Conservation (phyloP, 2,888 invertebrate genomes). For the Branchipolynoe longqiensis region DNA sequence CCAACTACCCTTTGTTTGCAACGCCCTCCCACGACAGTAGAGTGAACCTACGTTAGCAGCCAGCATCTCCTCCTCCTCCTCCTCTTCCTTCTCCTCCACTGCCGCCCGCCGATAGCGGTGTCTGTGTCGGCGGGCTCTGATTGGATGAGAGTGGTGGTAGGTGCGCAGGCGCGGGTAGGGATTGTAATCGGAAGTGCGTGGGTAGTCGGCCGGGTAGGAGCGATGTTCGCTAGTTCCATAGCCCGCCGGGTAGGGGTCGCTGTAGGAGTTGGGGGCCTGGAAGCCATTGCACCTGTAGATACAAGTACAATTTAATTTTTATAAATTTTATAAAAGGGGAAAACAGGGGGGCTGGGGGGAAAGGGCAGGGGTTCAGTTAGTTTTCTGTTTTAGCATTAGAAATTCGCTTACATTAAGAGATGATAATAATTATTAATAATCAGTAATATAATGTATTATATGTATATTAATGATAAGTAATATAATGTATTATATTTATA, state of each 20-base stretch:
- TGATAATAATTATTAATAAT: background rate
- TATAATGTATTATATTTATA: background rate
- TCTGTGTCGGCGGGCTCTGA: background rate
- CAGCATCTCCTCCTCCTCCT: background rate
- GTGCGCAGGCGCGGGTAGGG: slow-evolving; percentile 9
- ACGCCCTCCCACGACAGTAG: too few species aligned
- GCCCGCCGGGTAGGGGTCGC: slow-evolving; percentile 18
- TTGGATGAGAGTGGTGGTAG: slow-evolving; percentile 1
- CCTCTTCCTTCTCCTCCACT: background rate
- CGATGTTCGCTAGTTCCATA: background rate
- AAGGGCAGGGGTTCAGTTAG: background rate
- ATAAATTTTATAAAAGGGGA: background rate
- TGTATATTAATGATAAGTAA: too few species aligned
- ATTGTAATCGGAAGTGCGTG: background rate
- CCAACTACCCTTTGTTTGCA: too few species aligned
- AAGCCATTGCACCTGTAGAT: slow-evolving; percentile 20
- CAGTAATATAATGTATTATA: too few species aligned
- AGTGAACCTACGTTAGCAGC: slow-evolving; percentile 5
- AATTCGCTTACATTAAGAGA: background rate
- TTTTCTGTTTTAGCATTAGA: background rate
- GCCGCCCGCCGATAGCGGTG: slow-evolving; percentile 15
- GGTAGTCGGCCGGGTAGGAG: slow-evolving; percentile 38
- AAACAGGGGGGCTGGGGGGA: background rate
- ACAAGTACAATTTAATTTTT: too few species aligned
- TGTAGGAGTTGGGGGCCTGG: slow-evolving; percentile 2